Percentiles rank a stretch among this genome's conserved stretches.
These are phyloP conservation scores for Pristionchus arcanus DNA, from an alignment of 2,888 invertebrate genomes.

Conservation along the genomic window DNA sequence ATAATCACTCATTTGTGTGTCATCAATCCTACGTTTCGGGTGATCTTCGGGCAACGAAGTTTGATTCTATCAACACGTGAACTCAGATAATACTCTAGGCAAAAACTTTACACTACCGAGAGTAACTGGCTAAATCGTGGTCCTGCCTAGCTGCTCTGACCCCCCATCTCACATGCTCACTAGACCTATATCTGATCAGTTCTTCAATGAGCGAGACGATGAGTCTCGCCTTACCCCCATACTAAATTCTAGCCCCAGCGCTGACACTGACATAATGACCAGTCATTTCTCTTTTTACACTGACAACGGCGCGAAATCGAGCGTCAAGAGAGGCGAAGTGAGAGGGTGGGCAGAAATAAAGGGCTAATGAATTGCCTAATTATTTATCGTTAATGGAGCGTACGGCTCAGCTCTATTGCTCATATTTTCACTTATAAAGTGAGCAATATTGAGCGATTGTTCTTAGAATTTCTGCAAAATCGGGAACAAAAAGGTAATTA, in stretches of 20 bases:
- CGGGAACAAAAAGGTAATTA: neutral
- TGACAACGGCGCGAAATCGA: neutral
- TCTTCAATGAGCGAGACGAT: neutral
- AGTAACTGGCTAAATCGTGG: too few species aligned
- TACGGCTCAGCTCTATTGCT: neutral
- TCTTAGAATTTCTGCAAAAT: neutral
- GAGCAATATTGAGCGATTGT: neutral
- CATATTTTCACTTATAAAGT: too few species aligned
- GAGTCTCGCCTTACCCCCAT: neutral
- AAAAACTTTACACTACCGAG: too few species aligned
- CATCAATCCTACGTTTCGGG: too few species aligned
- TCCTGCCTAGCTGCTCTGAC: too few species aligned
- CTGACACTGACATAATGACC: conserved; percentile 2
- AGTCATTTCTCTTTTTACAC: conserved; percentile 41
- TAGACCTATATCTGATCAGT: neutral
- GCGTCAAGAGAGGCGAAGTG: neutral
- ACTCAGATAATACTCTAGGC: too few species aligned
- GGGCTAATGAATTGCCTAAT: neutral
- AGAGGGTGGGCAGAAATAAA: neutral
- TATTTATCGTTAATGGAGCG: neutral
- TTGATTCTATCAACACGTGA: too few species aligned
- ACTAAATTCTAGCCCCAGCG: neutral
- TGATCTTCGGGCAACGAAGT: too few species aligned
- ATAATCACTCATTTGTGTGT: too few species aligned
- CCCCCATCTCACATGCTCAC: neutral